Evolutionary conservation across 30 jellyfish, hydroid and myxozoan species (phyloP).

Genomic region (Mastigias papua): DNA sequence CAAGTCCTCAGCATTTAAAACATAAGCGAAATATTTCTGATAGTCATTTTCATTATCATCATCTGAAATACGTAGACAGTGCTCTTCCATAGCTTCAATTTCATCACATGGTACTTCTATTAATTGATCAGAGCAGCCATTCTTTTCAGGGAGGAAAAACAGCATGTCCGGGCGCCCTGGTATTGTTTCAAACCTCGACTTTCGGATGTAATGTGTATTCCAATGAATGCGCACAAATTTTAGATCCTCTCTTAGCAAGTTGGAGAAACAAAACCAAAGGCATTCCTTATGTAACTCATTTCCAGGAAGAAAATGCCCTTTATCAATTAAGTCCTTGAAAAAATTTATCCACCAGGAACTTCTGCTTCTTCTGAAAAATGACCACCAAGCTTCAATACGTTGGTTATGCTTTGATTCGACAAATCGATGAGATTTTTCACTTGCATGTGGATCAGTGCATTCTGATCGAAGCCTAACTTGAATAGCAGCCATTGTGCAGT

Average conservation of each 20-base stretch:
- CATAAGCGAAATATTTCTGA: too few species aligned
- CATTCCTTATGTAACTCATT: not conserved
- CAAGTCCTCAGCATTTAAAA: too few species aligned
- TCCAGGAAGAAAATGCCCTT: not conserved
- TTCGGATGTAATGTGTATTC: not conserved
- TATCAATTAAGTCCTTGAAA: not conserved
- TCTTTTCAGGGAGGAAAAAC: not conserved
- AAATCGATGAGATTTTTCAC: not conserved
- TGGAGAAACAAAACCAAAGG: not conserved
- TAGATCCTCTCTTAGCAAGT: not conserved
- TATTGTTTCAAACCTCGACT: not conserved
- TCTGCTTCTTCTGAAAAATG: not conserved
- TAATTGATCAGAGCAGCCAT: too few species aligned
- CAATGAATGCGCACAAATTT: not conserved
- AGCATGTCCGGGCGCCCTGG: not conserved
- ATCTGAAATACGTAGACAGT: too few species aligned
- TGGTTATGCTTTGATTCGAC: not conserved
- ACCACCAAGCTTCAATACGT: not conserved
- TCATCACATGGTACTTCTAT: too few species aligned
- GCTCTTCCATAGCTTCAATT: too few species aligned
- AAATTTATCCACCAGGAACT: not conserved
- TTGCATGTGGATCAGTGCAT: not conserved
- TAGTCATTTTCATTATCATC: too few species aligned
- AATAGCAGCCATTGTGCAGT: conserved; percentile 47
- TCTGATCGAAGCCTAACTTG: conserved; percentile 41